phyloP scores from a whole-genome alignment of 2,113 vertebrate species.

The Chamaetylas fuelleborni region DNA sequence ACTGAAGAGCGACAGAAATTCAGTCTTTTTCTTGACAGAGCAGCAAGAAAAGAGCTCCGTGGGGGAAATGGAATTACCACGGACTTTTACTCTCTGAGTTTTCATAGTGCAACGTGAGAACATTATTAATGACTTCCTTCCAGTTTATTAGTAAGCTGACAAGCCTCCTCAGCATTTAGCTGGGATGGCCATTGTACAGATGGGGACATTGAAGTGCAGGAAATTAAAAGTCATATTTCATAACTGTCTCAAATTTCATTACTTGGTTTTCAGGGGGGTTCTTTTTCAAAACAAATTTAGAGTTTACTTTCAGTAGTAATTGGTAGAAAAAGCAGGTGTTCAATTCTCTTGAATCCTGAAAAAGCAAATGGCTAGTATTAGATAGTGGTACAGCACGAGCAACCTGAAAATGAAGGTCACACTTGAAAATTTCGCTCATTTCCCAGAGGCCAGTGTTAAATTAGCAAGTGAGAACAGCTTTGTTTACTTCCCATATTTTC shows the following conservation, averaged over 20 bases:
- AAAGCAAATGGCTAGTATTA: not conserved
- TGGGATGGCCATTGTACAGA: not conserved
- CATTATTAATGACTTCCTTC: not conserved
- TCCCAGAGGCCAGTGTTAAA: not conserved
- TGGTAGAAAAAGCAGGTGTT: not conserved
- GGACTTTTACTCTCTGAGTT: not conserved
- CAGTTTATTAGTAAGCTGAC: not conserved
- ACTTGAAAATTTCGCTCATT: not conserved
- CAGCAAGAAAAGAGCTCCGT: not conserved
- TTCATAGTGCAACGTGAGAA: not conserved
- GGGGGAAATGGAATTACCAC: not conserved
- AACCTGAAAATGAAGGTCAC: not conserved
- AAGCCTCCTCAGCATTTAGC: not conserved
- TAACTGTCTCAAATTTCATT: not conserved
- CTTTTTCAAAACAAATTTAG: not conserved
- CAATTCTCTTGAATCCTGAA: not conserved
- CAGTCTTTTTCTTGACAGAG: not conserved
- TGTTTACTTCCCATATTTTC: not conserved
- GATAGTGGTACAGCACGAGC: not conserved
- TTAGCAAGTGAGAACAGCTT: not conserved
- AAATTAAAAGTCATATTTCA: constrained; percentile 7
- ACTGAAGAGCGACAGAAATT: not conserved
- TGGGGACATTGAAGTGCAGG: not conserved
- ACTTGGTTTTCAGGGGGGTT: not conserved
- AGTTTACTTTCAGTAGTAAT: not conserved